These are phyloP conservation scores for Acyrthosiphon pisum DNA, from an alignment of 1,140 invertebrate species.

Conservation along the genomic window DNA sequence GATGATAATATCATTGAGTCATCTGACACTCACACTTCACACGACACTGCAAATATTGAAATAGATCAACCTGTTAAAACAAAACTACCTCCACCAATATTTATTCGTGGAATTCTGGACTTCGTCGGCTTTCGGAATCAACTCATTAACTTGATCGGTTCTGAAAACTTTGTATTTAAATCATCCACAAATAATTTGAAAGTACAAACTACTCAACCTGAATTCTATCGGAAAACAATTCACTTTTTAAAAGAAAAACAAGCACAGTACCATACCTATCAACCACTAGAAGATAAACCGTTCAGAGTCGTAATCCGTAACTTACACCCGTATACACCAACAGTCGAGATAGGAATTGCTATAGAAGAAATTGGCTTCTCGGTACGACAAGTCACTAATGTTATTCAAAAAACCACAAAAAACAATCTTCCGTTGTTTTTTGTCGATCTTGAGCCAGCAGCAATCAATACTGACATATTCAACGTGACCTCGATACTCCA, in stretches of 20 bases:
- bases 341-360: slow-evolving; percentile 2
- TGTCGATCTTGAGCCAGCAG: slow-evolving; percentile 56
- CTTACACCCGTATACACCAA: background rate
- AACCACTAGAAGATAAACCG: slow-evolving; percentile 60
- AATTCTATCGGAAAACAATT: background rate
- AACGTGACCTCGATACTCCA: slow-evolving; percentile 59
- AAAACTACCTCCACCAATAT: slow-evolving; percentile 22
- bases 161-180: slow-evolving; percentile 3
- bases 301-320: slow-evolving; percentile 59
- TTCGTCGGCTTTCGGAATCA: background rate
- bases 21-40: background rate
- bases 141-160: background rate
- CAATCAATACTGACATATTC: slow-evolving; percentile 63
- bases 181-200: slow-evolving; percentile 21
- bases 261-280: slow-evolving; percentile 60
- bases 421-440: slow-evolving; percentile 60
- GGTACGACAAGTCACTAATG: slow-evolving; percentile 33
- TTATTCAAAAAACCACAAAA: slow-evolving; percentile 17
- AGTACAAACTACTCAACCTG: background rate
- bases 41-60: background rate
- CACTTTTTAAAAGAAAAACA: background rate
- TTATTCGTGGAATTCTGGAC: background rate
- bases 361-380: slow-evolving; percentile 23
- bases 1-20: background rate
- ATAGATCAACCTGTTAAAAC: slow-evolving; percentile 11